These are phyloP conservation scores for Caenorhabditis briggsae DNA, from an alignment of 1,140 invertebrate genomes.

Conservation along the genomic window DNA sequence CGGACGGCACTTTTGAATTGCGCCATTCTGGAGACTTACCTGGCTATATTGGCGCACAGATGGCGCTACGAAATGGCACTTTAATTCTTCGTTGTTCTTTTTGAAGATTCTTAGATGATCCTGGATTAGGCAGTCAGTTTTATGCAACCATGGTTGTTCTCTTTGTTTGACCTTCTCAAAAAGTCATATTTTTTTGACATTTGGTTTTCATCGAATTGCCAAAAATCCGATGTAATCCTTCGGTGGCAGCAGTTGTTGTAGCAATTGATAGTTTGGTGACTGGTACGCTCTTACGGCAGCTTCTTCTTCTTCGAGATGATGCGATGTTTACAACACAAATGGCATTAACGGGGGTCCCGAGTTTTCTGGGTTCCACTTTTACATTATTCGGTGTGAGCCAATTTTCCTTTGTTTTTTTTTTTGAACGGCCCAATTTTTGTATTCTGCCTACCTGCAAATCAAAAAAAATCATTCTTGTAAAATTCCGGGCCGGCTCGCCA, in stretches of 20 bases:
- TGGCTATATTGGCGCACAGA: neutral
- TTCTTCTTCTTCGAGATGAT: constrained; percentile 17
- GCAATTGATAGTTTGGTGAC: neutral
- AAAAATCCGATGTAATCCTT: constrained; percentile 2
- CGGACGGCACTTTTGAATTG: constrained; percentile 53
- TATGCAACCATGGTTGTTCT: no score
- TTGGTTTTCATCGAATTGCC: neutral
- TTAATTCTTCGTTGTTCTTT: neutral
- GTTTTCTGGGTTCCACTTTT: neutral
- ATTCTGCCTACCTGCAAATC: no score
- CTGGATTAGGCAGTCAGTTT: neutral
- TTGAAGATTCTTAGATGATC: neutral
- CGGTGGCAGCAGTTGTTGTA: constrained; percentile 26
- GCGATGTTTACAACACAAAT: constrained; percentile 30
- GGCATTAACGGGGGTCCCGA: neutral
- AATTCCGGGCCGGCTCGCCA: no score
- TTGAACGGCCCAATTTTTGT: no score
- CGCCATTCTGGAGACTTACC: constrained; percentile 6
- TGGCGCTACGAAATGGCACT: neutral
- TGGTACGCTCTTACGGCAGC: constrained; percentile 37
- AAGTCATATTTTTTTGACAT: neutral
- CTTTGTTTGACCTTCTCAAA: neutral
- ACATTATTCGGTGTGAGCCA: no score
- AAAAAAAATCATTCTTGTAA: no score
- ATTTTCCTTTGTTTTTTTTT: no score